phyloP scores from a whole-genome alignment of 2,797 vertebrate species.

The Dromococcyx pavoninus region DNA sequence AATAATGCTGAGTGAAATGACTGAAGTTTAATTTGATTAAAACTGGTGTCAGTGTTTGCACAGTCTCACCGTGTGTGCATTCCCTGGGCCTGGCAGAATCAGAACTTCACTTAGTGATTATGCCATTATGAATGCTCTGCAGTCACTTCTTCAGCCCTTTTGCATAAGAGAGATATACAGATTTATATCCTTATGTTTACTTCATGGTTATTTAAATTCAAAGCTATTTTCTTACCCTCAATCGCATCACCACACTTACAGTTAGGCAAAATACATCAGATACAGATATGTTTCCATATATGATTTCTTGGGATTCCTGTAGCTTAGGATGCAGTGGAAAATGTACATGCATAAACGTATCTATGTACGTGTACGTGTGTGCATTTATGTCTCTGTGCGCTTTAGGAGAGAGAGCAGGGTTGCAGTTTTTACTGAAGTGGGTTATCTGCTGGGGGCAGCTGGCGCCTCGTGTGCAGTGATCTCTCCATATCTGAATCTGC shows the following conservation, averaged over 20 bases:
- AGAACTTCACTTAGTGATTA: background rate
- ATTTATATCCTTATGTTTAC: background rate
- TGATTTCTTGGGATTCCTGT: background rate
- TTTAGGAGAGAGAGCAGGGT: background rate
- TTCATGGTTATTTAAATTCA: background rate
- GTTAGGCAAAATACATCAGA: background rate
- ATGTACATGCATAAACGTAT: background rate
- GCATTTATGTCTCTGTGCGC: fast-evolving
- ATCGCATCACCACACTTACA: background rate
- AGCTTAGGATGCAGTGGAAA: background rate
- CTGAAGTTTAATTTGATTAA: background rate
- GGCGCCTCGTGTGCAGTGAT: background rate
- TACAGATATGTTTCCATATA: background rate
- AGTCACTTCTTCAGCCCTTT: background rate
- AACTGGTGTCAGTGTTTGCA: background rate
- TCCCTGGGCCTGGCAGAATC: background rate
- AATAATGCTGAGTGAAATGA: background rate
- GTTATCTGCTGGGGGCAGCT: background rate
- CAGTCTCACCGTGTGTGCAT: background rate
- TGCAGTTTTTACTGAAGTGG: fast-evolving
- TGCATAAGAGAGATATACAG: background rate
- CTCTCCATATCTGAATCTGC: fast-evolving
- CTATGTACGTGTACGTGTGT: fast-evolving
- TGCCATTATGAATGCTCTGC: fast-evolving
- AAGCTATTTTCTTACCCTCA: background rate